Conservation (phyloP, 2,888 invertebrate genomes). For the Patella pellucida region DNA sequence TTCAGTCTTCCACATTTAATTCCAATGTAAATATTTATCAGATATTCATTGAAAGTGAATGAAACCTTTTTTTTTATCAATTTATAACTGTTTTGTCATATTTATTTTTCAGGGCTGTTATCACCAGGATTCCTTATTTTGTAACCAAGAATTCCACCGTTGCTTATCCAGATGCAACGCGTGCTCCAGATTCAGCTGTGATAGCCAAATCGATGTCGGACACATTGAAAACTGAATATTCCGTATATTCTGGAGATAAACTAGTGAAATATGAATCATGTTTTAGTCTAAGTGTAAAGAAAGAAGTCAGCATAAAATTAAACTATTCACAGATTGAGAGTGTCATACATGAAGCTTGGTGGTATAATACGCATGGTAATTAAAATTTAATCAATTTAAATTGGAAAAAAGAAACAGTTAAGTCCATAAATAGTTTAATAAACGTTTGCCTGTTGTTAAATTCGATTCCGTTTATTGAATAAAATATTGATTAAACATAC, state of each 20-base stretch:
- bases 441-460: too few relatives aligned
- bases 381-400: too few relatives aligned
- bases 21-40: too few relatives aligned
- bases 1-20: too few relatives aligned
- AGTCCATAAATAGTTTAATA: too few relatives aligned
- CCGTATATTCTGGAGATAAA: neutral
- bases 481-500: too few relatives aligned
- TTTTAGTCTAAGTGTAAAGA: neutral
- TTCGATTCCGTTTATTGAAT: too few relatives aligned
- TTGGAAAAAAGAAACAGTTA: too few relatives aligned
- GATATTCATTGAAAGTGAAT: too few relatives aligned
- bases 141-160: neutral
- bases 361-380: neutral
- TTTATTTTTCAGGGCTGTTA: neutral
- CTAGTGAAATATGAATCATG: neutral
- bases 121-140: neutral
- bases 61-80: too few relatives aligned
- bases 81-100: too few relatives aligned
- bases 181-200: neutral
- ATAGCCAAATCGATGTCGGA: neutral
- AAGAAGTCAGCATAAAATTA: neutral
- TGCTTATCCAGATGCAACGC: neutral
- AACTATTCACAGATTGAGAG: neutral
- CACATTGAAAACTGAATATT: neutral
- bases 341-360: neutral